Percentiles rank a stretch among this genome's conserved stretches.
Conservation (phyloP, 1,140 invertebrate genomes). For the Aphis craccivora region DNA sequence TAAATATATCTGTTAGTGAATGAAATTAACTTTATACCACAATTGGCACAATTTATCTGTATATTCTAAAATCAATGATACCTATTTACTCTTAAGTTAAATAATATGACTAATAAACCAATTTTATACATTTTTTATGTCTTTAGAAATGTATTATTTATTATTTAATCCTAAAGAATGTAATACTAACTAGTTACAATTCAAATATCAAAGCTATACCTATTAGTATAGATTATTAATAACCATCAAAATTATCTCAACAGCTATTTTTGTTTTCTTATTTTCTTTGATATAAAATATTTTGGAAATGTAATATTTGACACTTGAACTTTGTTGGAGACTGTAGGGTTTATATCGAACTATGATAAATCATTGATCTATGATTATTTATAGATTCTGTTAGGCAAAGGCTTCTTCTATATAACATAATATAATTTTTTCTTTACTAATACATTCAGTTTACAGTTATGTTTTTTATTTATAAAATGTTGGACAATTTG, state of each 20-base stretch:
- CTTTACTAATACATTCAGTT: too few relatives aligned
- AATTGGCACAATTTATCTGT: background rate
- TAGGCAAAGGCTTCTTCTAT: too few relatives aligned
- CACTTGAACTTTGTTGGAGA: too few relatives aligned
- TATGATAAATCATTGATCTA: too few relatives aligned
- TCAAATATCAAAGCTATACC: background rate
- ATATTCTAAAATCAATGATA: constrained; percentile 3
- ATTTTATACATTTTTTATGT: background rate
- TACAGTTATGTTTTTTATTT: too few relatives aligned
- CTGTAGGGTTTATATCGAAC: too few relatives aligned
- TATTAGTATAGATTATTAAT: background rate
- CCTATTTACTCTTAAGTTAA: background rate
- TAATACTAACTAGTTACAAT: background rate
- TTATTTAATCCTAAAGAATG: background rate
- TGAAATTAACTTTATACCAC: background rate
- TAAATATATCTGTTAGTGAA: background rate
- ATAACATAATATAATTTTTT: too few relatives aligned
- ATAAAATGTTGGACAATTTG: too few relatives aligned
- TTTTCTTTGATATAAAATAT: background rate
- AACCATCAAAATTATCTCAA: background rate
- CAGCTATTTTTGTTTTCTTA: background rate
- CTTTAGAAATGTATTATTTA: background rate
- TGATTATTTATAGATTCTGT: too few relatives aligned
- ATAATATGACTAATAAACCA: background rate
- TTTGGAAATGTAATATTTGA: too few relatives aligned